Base-by-base conservation (phyloP, 2,113 vertebrate species). In the Prionailurus viverrinus region DNA sequence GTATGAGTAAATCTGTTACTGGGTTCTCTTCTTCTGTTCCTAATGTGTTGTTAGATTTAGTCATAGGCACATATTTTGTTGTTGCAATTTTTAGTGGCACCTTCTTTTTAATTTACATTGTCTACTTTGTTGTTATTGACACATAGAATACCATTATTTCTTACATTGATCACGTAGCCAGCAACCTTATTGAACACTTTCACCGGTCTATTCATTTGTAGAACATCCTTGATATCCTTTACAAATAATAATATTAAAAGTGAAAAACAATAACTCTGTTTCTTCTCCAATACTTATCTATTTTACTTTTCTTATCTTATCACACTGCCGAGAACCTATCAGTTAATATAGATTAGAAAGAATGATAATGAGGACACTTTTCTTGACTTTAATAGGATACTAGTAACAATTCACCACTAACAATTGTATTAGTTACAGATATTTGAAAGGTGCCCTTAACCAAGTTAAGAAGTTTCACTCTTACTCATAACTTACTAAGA, bases 261-360 rank as follows among this genome's bases (percentile, higher is more conserved):
- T 69, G 12, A 95, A 84, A 19, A 89, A 53, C 33, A 78, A 88
- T 79, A 80, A 66, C 33, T 93, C 39, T 90, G n/a, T 68, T 95
- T 84, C 73, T 74, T 80, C 45, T 73, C 29, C 18, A 92, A 15
- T 61, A 89, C 14, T 66, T 66, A 45, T 2, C 7, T 86, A 4
- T 61, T 73, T 76, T 36, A 45, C 19, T 65, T 58, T 87, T 84
- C 36, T 73, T 74, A 51, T 85, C 33, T 39, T 92, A 36, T 14
- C 14, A 71, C 19, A 74, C 7, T 94, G 7, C 27, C 41, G 71
- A n/a, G 18, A 58, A 36, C 31, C 33, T 61, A 36, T 27, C 18
- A 29, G 14, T 84, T 48, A 82, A 41, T 66, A 14, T 45, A 73
- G 8, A 74, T 55, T 82, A 95, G 58, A 88, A 74, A 92, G 12